These are phyloP conservation scores for Pomacea canaliculata DNA, from an alignment of 2,888 invertebrate species.

Conservation along the genomic window DNA sequence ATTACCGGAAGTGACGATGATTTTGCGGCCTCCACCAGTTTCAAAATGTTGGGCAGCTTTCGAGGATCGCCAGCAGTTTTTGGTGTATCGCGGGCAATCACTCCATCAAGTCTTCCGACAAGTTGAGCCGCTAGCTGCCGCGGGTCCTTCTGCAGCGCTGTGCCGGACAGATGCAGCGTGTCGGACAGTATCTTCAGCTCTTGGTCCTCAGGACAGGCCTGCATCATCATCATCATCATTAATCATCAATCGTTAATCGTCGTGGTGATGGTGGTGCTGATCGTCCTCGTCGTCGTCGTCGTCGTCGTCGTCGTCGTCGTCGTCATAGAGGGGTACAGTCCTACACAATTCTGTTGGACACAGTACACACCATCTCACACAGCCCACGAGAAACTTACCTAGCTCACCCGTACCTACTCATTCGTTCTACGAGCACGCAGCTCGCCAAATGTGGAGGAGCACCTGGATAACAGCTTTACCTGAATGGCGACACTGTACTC, in stretches of 20 bases:
- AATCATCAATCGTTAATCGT: not conserved
- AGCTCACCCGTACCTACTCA: too few species aligned
- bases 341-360: not conserved
- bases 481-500: slow-evolving; percentile 76
- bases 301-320: not conserved
- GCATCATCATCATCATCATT: slow-evolving; percentile 28
- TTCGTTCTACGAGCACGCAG: too few species aligned
- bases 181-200: slow-evolving; percentile 75
- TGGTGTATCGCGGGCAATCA: slow-evolving; percentile 62
- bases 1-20: slow-evolving; percentile 49
- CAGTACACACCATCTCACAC: too few species aligned
- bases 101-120: slow-evolving; percentile 69
- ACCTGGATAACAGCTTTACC: not conserved
- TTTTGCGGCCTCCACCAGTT: slow-evolving; percentile 53
- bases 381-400: too few species aligned
- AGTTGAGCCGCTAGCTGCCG: slow-evolving; percentile 85
- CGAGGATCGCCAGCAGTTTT: slow-evolving; percentile 61
- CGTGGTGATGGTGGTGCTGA: too few species aligned
- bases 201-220: slow-evolving; percentile 55
- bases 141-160: slow-evolving; percentile 84
- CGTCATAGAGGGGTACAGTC: not conserved
- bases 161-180: slow-evolving; percentile 80
- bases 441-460: not conserved
- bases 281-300: not conserved
- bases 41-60: slow-evolving; percentile 58